Conservation (phyloP, 2,797 vertebrate genomes). For the Borostomias antarcticus region DNA sequence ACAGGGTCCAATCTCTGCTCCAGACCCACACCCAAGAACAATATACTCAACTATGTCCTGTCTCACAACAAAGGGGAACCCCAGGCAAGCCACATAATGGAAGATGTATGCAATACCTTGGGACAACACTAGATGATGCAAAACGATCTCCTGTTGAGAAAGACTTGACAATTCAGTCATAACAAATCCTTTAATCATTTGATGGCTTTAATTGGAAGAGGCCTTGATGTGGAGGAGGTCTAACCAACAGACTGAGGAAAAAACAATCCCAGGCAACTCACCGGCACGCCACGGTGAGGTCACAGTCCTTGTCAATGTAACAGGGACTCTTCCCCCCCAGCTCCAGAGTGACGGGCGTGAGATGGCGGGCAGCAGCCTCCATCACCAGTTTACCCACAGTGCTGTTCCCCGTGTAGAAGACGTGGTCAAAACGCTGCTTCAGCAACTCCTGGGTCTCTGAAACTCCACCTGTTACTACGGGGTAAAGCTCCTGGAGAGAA, state of each 20-base stretch:
- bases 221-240: not conserved
- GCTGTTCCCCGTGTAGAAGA: conserved; percentile 79
- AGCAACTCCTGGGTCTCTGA: conserved; percentile 79
- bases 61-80: not conserved
- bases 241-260: not conserved
- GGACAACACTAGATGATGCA: not conserved
- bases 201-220: no score
- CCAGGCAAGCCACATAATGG: no score
- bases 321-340: conserved; percentile 86
- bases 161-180: not conserved
- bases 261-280: conserved; percentile 42
- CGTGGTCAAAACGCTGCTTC: conserved; percentile 79
- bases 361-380: conserved; percentile 76
- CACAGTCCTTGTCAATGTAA: conserved; percentile 79
- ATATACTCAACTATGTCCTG: not conserved
- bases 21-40: no score
- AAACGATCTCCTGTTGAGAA: not conserved
- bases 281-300: conserved; percentile 79
- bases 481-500: conserved; percentile 71
- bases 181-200: not conserved
- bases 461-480: conserved; percentile 74
- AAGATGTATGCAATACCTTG: not conserved
- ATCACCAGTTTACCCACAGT: conserved; percentile 76
- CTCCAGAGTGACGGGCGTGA: conserved; percentile 84
- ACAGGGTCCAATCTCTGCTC: no score